Base-by-base conservation (phyloP, 2,113 vertebrate genomes). In the Baryphthengus martii region DNA sequence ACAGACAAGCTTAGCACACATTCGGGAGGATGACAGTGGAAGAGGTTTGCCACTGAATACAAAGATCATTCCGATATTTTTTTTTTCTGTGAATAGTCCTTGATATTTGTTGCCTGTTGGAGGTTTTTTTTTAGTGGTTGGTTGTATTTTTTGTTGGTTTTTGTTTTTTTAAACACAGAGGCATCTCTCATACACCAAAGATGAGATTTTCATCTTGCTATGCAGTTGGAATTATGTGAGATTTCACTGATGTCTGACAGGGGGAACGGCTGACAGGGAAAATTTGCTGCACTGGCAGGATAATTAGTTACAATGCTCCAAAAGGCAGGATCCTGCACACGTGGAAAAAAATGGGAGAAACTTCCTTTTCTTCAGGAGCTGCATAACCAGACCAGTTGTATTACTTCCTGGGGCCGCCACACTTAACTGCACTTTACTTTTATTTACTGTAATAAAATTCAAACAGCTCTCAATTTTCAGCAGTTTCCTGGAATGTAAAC, bases 241-340 rank as follows among this genome's bases (percentile, higher is more conserved):
- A 82, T 88, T 96, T 91, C 76, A 33, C 26, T 65, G 63, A 73
- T 74, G 67, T 8, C 70, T 95, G 89, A 89, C 86, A 86, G 58
- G 49, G n/a, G 31, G 83, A 84, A 95, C 28, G 80, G 82, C 95
- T 97, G 93, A 89, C 90, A 81, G 66, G 5, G 85, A 90, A 91
- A 86, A 94, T 74, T 58, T 49, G 75, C 79, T 73, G 88, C 73
- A 26, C 62, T 79, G 76, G 81, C 85, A 96, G 65, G 42, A 84
- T 90, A 94, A 95, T 91, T 77, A 95, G 88, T 66, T 56, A 29
- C 35, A 37, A 5, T 2, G 31, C 65, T 94, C 89, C 15, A 5
- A 72, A 45, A 85, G 58, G 68, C 62, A 91, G 83, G 42, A 95
- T 82, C 63, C 65, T 74, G 31, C 61, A 66, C 58, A 17, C 0